Evolutionary conservation across 2,797 vertebrate genomes (phyloP), one percentile per base, ranked within the genome.

Genomic region (Oryzias dopingdopingensis): DNA sequence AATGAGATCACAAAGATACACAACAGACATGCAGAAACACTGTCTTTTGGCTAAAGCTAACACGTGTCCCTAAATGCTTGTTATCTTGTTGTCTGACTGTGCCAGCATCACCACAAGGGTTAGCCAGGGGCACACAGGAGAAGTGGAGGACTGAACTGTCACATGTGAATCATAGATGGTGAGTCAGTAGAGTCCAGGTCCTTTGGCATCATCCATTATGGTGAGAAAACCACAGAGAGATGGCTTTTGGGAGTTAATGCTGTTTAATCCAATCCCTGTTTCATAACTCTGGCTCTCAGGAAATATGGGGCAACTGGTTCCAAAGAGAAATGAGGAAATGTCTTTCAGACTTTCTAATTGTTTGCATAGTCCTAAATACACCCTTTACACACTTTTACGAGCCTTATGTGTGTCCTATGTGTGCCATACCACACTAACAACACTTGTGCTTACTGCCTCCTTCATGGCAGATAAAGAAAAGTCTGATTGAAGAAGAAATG

Each of bases 301-400:
- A 17, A 50, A 50, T n/a, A 4, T 32, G 26, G 26, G 26, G 32
- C 26, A 37, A 12, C 26, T 50, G 49, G 26, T 72, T 73, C 72
- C 56, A 77, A 76, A 72, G 60, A 67, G 51, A 61, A 77, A 59
- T 59, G 56, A 72, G 67, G 56, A 74, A 67, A 32, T 56, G 56
- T 52, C 57, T 62, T 59, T 29, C 45, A 42, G 59, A 76, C 62
- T 76, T 74, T 74, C 53, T 52, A 50, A 67, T 76, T 69, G 69
- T 79, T 80, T 71, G 47, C 78, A 79, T 84, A 70, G 4, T 49
- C 56, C 84, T 82, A 81, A 84, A 84, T 87, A 86, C 76, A 77
- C 43, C 20, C 20, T 22, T 22, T 22, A 22, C 20, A 22, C 20
- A 22, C 20, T 22, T 22, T 22, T 22, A 22, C 3, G 20, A 22